Conservation (phyloP, 2,113 vertebrate genomes). For the Ciconia maguari region DNA sequence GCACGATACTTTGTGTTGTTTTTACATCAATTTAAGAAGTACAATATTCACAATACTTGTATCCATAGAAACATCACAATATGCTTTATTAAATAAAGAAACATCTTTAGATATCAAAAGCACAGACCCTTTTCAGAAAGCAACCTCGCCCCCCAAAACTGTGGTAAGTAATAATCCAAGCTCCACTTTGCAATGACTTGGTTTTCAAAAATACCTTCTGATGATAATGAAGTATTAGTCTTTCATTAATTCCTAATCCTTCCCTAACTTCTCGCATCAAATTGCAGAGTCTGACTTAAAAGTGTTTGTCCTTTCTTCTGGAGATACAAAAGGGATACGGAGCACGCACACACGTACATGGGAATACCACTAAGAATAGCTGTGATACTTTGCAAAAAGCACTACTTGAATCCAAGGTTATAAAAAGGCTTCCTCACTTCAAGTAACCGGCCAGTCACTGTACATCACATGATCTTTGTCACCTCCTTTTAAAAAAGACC, state of each 20-base stretch:
- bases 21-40: neutral
- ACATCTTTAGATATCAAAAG: neutral
- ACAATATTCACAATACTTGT: slow-evolving; percentile 3
- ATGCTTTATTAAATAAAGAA: neutral
- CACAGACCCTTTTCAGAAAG: neutral
- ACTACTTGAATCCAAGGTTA: slow-evolving; percentile 40
- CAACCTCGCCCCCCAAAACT: neutral
- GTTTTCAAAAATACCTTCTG: neutral
- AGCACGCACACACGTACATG: neutral
- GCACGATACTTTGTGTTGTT: neutral
- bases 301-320: neutral
- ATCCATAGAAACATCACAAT: slow-evolving; percentile 35
- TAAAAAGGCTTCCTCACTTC: slow-evolving; percentile 19
- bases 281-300: neutral
- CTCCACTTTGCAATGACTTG: neutral
- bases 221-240: neutral
- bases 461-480: neutral
- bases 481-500: slow-evolving; percentile 18
- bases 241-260: neutral
- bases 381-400: slow-evolving; percentile 50
- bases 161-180: neutral
- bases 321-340: slow-evolving; percentile 15
- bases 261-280: neutral
- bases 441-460: slow-evolving; percentile 11
- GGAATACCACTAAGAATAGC: slow-evolving; percentile 50